A percentile compares a stretch with the other conserved stretches of the same genome.
phyloP scores from a whole-genome alignment of 1,140 invertebrate species.

The Drosophila nigromelanica region DNA sequence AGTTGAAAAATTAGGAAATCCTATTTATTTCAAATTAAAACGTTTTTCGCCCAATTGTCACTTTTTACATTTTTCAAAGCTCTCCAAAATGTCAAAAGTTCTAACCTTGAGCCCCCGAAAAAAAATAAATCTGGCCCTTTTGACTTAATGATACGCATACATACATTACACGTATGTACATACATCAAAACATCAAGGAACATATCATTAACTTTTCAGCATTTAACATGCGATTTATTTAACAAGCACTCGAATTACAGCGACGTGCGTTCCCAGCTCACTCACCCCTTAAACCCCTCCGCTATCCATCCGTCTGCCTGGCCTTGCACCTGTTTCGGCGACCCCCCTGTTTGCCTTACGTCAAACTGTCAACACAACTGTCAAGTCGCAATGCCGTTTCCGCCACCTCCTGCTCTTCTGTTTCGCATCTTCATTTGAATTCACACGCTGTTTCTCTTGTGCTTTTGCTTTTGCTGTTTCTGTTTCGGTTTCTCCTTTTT shows the following conservation, averaged over 20 bases:
- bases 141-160: slow-evolving; percentile 19
- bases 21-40: too few species aligned
- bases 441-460: slow-evolving; percentile 36
- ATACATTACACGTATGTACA: neutral
- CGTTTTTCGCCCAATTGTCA: too few species aligned
- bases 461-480: slow-evolving; percentile 19
- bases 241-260: slow-evolving; percentile 48
- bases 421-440: slow-evolving; percentile 46
- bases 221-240: slow-evolving; percentile 50
- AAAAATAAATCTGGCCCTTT: slow-evolving; percentile 2
- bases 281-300: neutral
- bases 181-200: slow-evolving; percentile 17
- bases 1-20: too few species aligned
- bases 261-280: slow-evolving; percentile 24
- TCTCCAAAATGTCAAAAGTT: too few species aligned
- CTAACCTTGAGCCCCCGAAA: slow-evolving; percentile 2
- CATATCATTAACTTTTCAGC: slow-evolving; percentile 45
- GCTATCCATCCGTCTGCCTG: neutral
- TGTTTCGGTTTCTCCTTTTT: slow-evolving; percentile 19
- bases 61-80: too few species aligned
- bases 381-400: slow-evolving; percentile 42
- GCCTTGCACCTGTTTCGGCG: neutral
- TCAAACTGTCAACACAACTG: slow-evolving; percentile 53
- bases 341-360: slow-evolving; percentile 18
- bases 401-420: slow-evolving; percentile 1